Conservation (phyloP, 2,888 invertebrate species). For the Tillus elongatus region DNA sequence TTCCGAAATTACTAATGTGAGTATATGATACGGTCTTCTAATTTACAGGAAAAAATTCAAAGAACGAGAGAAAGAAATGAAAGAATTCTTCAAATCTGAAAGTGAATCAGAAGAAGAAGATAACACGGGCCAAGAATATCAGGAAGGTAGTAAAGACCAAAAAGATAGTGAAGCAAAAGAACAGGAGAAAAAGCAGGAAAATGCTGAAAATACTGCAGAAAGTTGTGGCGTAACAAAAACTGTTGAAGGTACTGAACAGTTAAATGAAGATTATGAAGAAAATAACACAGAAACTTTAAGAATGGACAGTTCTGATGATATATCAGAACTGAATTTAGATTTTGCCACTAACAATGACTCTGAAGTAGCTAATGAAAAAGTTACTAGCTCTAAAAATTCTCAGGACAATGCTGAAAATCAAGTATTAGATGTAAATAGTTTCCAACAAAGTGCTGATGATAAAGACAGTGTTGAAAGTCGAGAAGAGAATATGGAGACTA, state of each 20-base stretch:
- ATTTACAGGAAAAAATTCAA: constrained; percentile 54
- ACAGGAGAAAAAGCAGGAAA: constrained; percentile 9
- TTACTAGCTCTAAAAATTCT: too few relatives aligned
- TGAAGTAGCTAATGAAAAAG: too few relatives aligned
- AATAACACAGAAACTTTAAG: neutral
- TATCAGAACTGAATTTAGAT: too few relatives aligned
- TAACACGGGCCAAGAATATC: constrained; percentile 14
- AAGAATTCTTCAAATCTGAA: constrained; percentile 67
- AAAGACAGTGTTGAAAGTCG: too few relatives aligned
- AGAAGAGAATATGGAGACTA: too few relatives aligned
- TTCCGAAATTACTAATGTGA: neutral
- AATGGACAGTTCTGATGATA: too few relatives aligned
- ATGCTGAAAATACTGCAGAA: neutral
- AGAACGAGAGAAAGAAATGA: constrained; percentile 64
- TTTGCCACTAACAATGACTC: too few relatives aligned
- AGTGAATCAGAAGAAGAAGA: constrained; percentile 45
- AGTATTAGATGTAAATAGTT: too few relatives aligned
- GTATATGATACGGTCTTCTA: constrained; percentile 7
- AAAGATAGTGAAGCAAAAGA: constrained; percentile 11
- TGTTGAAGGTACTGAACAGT: neutral
- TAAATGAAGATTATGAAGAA: neutral
- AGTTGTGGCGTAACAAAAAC: neutral
- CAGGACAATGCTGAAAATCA: too few relatives aligned
- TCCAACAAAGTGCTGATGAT: too few relatives aligned
- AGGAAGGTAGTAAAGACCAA: constrained; percentile 13